A percentile compares a stretch with the other conserved stretches of the same genome.
Conservation (phyloP, 2,888 invertebrate genomes). For the Tetranychus piercei region DNA sequence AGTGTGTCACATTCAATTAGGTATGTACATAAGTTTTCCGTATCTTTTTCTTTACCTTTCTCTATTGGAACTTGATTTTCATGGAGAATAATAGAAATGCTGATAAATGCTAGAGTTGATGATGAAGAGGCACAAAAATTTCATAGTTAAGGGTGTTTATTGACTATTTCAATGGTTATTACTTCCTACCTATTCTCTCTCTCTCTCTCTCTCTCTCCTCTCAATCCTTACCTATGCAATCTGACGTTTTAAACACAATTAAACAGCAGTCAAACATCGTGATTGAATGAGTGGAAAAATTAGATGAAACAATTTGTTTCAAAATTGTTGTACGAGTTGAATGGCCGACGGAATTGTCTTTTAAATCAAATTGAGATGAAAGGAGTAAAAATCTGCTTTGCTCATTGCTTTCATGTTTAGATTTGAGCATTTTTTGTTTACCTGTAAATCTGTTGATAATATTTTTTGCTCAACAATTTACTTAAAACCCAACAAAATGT, state of each 20-base stretch:
- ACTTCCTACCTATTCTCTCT: conserved; percentile 5
- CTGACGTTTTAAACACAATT: background rate
- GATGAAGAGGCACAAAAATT: background rate
- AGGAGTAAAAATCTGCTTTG: background rate
- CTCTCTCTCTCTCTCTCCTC: background rate
- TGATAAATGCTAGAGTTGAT: background rate
- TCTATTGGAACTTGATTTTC: background rate
- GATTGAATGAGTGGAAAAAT: background rate
- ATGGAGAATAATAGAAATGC: background rate
- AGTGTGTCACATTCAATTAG: conserved; percentile 69
- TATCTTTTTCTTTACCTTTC: background rate
- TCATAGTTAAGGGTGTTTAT: background rate
- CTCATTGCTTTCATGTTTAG: background rate
- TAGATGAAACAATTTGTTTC: background rate
- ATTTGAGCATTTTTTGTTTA: background rate
- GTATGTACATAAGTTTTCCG: conserved; percentile 11
- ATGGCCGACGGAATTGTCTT: background rate
- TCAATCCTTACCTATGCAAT: background rate
- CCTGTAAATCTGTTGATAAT: background rate
- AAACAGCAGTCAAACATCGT: background rate
- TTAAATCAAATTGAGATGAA: background rate
- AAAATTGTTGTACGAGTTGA: background rate
- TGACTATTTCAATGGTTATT: background rate
- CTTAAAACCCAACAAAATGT: background rate
- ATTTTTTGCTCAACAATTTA: background rate